phyloP scores from a whole-genome alignment of 2,113 vertebrate genomes.

The Callopanchax toddi region DNA sequence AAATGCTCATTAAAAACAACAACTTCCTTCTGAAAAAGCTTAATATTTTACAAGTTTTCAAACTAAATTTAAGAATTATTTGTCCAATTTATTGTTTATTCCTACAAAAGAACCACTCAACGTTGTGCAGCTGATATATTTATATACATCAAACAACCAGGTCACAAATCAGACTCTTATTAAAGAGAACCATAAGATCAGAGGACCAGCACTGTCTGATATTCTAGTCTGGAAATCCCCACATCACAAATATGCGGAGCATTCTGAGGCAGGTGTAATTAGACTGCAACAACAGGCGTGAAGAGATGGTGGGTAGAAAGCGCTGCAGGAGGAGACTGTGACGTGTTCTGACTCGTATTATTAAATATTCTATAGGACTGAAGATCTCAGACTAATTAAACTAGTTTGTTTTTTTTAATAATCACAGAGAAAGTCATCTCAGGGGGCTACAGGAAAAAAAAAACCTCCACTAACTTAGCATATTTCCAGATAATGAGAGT shows the following conservation, averaged over 20 bases:
- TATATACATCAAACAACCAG: neutral
- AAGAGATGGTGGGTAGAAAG: neutral
- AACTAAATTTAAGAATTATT: neutral
- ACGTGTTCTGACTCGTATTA: neutral
- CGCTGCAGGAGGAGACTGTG: neutral
- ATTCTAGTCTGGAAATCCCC: constrained; percentile 50
- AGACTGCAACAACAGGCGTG: constrained; percentile 2
- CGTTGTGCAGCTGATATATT: neutral
- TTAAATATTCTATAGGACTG: neutral
- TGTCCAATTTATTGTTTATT: too few species aligned
- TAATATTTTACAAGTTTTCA: too few species aligned
- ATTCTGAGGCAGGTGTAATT: constrained; percentile 10
- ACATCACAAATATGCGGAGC: neutral
- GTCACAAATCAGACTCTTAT: constrained; percentile 14
- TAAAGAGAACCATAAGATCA: constrained; percentile 8
- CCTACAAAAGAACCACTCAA: neutral
- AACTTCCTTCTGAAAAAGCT: too few species aligned
- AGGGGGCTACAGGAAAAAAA: too few species aligned
- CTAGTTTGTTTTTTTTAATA: too few species aligned
- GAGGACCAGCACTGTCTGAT: neutral
- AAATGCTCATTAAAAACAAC: too few species aligned
- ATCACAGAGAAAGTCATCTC: too few species aligned
- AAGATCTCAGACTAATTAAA: too few species aligned
- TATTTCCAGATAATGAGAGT: neutral
- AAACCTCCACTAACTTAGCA: too few species aligned